Evolutionary conservation across 2,113 vertebrate species (phyloP), one percentile per base, ranked within the genome.

Genomic region (Bambusicola thoracicus): DNA sequence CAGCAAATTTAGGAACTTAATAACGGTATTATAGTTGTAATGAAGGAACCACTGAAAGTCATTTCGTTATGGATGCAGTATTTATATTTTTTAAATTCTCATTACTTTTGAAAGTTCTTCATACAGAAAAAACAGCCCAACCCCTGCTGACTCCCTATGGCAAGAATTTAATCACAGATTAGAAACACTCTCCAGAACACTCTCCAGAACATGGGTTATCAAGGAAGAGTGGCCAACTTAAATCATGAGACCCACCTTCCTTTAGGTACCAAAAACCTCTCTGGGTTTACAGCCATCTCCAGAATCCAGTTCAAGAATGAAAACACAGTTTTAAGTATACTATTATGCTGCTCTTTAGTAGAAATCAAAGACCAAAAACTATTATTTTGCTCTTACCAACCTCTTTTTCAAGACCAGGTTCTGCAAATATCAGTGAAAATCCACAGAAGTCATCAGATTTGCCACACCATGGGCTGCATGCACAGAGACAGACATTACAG

Each of bases 391-490:
- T 93, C 53, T 86, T 74, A 96, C 98, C 94, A 76, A 99, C 99
- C 98, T 99, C 98, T 84, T 98, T 99, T 96, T 99, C 99, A 44
- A 99, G 96, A 53, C 97, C 97, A n/a, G 98, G 98, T 93, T 99
- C 99, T 68, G 98, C 98, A 95, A 99, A 99, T 95, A 98, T 98
- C 53, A 98, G 84, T n/a, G 98, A 98, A 29, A 98, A 97, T 76
- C 98, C 97, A 51, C 97, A 96, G 81, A 98, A 99, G 94, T 99
- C 99, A 38, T 99, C 98, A 0, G 98, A 98, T 59, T 97, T 99
- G 55, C 96, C 95, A 46, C 98, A 99, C 98, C 99, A 99, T 2
- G 98, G 98, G 44, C 99, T 99, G 81, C 41, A 56, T 82, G 40
- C 59, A 41, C 15, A 78, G 53, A 83, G 3, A 93, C n/a, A 72